phyloP scores from a whole-genome alignment of 2,797 vertebrate genomes.

The Anas acuta region DNA sequence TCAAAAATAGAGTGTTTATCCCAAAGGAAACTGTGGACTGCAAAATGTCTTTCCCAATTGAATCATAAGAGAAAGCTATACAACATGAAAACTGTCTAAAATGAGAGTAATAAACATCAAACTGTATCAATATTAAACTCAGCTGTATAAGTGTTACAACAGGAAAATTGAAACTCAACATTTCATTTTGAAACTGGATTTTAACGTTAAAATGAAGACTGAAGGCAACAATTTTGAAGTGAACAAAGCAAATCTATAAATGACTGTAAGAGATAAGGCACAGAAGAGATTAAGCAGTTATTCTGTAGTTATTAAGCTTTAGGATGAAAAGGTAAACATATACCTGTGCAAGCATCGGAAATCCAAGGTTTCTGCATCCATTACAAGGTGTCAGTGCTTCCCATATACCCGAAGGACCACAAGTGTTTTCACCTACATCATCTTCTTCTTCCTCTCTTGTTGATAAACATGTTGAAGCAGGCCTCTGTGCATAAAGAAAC shows the following conservation, averaged over 20 bases:
- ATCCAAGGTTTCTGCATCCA: slow-evolving; percentile 92
- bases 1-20: slow-evolving; percentile 14
- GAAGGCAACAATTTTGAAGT: not conserved
- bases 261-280: not conserved
- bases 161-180: not conserved
- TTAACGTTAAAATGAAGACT: not conserved
- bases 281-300: not conserved
- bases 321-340: not conserved
- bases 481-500: slow-evolving; percentile 77
- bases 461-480: slow-evolving; percentile 81
- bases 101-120: not conserved
- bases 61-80: not conserved
- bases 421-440: slow-evolving; percentile 85
- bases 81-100: not conserved
- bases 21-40: slow-evolving; percentile 7
- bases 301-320: not conserved
- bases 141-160: not conserved
- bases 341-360: slow-evolving; percentile 91
- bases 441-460: slow-evolving; percentile 86
- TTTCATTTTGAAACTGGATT: not conserved
- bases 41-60: not conserved
- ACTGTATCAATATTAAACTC: not conserved
- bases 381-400: slow-evolving; percentile 95
- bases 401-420: slow-evolving; percentile 93
- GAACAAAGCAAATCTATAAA: not conserved